A percentile compares a stretch with the other conserved stretches of the same genome.
phyloP scores from a whole-genome alignment of 2,888 invertebrate genomes.

The Argynnis bischoffii region DNA sequence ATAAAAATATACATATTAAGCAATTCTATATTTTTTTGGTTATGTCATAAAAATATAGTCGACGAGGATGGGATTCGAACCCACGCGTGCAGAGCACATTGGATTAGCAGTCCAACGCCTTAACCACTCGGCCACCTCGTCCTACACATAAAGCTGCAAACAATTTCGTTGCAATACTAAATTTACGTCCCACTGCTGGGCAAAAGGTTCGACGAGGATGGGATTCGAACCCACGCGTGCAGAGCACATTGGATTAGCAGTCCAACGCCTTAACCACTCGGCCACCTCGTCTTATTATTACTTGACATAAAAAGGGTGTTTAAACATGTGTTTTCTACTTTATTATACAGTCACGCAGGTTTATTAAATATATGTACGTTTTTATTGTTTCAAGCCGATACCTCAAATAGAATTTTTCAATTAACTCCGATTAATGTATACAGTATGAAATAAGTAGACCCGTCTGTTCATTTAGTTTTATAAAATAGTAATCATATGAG shows the following conservation, averaged over 20 bases:
- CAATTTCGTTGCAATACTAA: not conserved
- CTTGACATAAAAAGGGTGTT: not conserved
- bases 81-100: constrained; percentile 89
- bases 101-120: constrained; percentile 81
- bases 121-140: constrained; percentile 57
- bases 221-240: constrained; percentile 93
- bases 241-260: constrained; percentile 82
- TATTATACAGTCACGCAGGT: not conserved
- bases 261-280: constrained; percentile 84
- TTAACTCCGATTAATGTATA: not conserved
- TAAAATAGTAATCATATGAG: no score
- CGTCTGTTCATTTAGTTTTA: no score
- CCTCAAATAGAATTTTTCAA: not conserved
- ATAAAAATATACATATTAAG: no score
- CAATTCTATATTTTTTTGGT: no score
- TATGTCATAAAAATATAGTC: constrained; percentile 42
- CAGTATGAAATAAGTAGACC: not conserved
- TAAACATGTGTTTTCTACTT: not conserved
- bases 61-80: constrained; percentile 92
- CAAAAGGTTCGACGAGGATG: constrained; percentile 85
- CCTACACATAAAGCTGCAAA: not conserved
- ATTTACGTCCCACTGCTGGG: not conserved
- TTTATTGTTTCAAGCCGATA: not conserved
- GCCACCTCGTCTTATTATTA: constrained; percentile 72
- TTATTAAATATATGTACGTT: not conserved